These are phyloP conservation scores for Aratinga solstitialis DNA, from an alignment of 2,797 vertebrate genomes.

Conservation along the genomic window DNA sequence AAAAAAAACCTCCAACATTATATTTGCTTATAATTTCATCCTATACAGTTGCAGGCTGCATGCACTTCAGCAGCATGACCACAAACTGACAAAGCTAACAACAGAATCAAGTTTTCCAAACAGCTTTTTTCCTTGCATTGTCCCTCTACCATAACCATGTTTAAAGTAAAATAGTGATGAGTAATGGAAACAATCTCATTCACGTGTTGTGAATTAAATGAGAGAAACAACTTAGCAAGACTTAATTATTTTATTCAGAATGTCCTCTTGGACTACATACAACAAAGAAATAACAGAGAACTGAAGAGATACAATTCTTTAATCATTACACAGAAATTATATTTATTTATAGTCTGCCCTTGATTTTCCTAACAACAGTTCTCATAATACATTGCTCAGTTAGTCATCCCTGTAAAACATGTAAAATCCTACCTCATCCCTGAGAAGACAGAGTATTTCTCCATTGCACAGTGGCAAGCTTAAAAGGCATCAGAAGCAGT, in stretches of 20 bases:
- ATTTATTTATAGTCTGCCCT: background rate
- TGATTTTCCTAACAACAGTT: background rate
- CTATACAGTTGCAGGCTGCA: background rate
- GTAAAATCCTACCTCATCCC: background rate
- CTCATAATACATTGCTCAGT: background rate
- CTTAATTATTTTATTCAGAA: constrained; percentile 42
- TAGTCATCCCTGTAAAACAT: background rate
- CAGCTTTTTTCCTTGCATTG: background rate
- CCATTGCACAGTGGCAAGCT: background rate
- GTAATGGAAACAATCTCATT: background rate
- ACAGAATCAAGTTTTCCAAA: background rate
- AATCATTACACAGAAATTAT: constrained; percentile 11
- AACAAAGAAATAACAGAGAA: background rate
- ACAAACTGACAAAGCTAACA: background rate
- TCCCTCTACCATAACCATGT: background rate
- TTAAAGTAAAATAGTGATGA: background rate
- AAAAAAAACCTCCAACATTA: background rate
- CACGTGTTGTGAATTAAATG: constrained; percentile 22
- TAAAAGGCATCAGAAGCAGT: background rate
- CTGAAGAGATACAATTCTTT: background rate
- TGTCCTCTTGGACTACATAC: background rate
- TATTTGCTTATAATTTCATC: background rate
- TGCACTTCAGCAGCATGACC: background rate
- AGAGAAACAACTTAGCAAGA: constrained; percentile 39
- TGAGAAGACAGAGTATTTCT: background rate